Percentiles rank a stretch among this genome's conserved stretches.
Conservation (phyloP, 2,888 invertebrate genomes). For the Phanerotoma sp. region DNA sequence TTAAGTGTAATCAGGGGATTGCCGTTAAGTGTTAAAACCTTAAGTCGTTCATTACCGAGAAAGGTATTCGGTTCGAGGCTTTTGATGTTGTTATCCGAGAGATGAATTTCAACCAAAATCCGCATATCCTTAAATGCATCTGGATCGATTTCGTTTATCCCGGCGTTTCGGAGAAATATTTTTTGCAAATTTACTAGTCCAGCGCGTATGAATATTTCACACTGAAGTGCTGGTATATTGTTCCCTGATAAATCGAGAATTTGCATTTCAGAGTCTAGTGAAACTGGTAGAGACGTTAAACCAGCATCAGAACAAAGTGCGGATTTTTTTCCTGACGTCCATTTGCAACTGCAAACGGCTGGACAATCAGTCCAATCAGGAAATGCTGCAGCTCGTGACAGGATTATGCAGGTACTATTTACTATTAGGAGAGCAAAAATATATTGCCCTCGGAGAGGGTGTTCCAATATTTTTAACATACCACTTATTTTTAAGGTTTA, state of each 20-base stretch:
- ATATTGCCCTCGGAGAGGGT: slow-evolving; percentile 51
- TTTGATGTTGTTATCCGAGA: slow-evolving; percentile 78
- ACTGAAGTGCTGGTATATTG: slow-evolving; percentile 71
- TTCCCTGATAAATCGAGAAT: slow-evolving; percentile 84
- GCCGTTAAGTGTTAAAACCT: slow-evolving; percentile 76
- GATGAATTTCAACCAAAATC: slow-evolving; percentile 83
- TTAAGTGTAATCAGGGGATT: slow-evolving; percentile 76
- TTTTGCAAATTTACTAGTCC: slow-evolving; percentile 83
- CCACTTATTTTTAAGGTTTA: slow-evolving; percentile 35
- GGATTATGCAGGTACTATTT: slow-evolving; percentile 44
- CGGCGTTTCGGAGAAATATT: slow-evolving; percentile 75
- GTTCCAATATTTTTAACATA: slow-evolving; percentile 45
- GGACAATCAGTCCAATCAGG: slow-evolving; percentile 90
- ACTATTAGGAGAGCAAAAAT: slow-evolving; percentile 48
- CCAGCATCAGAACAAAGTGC: slow-evolving; percentile 82
- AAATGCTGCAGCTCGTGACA: slow-evolving; percentile 59
- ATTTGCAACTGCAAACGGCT: slow-evolving; percentile 84
- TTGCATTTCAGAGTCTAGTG: slow-evolving; percentile 75
- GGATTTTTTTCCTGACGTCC: slow-evolving; percentile 89
- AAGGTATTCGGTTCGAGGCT: slow-evolving; percentile 78
- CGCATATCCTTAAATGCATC: slow-evolving; percentile 86
- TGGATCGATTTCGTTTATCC: slow-evolving; percentile 73
- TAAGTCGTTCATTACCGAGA: slow-evolving; percentile 78
- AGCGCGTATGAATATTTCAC: slow-evolving; percentile 76
- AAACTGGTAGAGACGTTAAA: slow-evolving; percentile 74